Evolutionary conservation across 2,113 vertebrate species (phyloP), one percentile per base, ranked within the genome.

Genomic region (Cettia cetti): DNA sequence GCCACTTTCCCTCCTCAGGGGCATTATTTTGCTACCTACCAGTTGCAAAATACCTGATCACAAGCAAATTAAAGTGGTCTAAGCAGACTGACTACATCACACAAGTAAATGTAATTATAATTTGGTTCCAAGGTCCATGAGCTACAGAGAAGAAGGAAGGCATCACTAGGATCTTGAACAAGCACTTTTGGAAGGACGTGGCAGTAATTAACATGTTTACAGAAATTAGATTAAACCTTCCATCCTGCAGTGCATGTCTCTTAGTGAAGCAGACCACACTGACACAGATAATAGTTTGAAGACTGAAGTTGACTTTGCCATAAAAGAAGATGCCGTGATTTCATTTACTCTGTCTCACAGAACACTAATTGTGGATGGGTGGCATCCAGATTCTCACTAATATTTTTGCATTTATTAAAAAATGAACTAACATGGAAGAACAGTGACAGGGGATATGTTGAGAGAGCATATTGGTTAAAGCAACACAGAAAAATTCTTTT

Each of bases 211-310:
- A 52, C 15, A 26, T 11, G 4, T 47, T 76, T 54, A 30, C 37
- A 79, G 42, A 92, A 88, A 86, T 83, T 27, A 76, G 14, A 57
- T 61, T 77, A 86, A 88, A 78, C 5, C 27, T 83, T 81, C 59
- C 31, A 74, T 23, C n/a, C 24, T 53, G 13, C 33, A 64, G 39
- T 9, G 52, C 26, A 11, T n/a, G 11, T 6, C 61, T 45, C 37
- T 68, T 15, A 47, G 12, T 84, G 35, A 20, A 76, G 37, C 37
- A 77, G 33, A 39, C 15, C 71, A 12, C 14, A 5, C 7, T 44
- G 56, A 47, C 39, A 93, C 27, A 69, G 30, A 61, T 19, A 57
- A 70, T 12, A 14, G 21, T 77, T 70, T 65, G 31, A 77, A 61
- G 69, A 54, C 47, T 74, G 72, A 83, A 81, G 42, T 0, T 6